Evolutionary conservation across 2,888 invertebrate species (phyloP).

Genomic region (Tenthredo scrophulariae): DNA sequence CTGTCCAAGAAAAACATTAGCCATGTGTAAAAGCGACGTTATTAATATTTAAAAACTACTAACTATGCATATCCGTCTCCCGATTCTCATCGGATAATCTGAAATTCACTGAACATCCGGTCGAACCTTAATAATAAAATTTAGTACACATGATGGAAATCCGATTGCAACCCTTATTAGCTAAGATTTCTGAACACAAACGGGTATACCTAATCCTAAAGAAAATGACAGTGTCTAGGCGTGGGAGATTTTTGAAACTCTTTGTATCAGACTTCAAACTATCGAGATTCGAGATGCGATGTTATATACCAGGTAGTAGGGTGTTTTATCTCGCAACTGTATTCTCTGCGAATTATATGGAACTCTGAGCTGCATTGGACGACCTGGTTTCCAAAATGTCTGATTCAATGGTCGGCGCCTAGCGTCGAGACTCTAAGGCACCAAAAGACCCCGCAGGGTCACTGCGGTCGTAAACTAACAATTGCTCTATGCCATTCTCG

Average conservation of each 20-base stretch:
- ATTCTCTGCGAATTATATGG: background rate
- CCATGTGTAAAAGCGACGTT: conserved; percentile 1
- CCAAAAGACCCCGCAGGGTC: conserved; percentile 17
- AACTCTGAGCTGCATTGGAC: conserved; percentile 19
- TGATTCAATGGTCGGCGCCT: conserved; percentile 37
- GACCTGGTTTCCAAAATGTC: conserved; percentile 45
- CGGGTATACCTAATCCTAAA: background rate
- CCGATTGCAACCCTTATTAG: background rate
- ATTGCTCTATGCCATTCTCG: background rate
- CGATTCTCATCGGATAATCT: conserved; percentile 8
- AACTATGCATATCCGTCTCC: background rate
- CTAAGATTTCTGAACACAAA: background rate
- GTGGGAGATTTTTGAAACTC: background rate
- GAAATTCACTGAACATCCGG: conserved; percentile 23
- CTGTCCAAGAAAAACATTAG: conserved; percentile 26
- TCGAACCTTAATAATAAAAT: background rate
- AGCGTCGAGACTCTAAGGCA: conserved; percentile 35
- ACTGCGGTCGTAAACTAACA: conserved; percentile 28
- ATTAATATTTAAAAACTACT: conserved; percentile 20
- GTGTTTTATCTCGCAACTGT: background rate
- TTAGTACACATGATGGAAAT: background rate
- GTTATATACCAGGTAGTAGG: background rate
- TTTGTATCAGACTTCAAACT: conserved; percentile 3
- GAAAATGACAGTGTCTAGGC: background rate
- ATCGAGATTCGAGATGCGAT: background rate